phyloP scores from a whole-genome alignment of 2,888 invertebrate species.

The Drosophila paracracens region DNA sequence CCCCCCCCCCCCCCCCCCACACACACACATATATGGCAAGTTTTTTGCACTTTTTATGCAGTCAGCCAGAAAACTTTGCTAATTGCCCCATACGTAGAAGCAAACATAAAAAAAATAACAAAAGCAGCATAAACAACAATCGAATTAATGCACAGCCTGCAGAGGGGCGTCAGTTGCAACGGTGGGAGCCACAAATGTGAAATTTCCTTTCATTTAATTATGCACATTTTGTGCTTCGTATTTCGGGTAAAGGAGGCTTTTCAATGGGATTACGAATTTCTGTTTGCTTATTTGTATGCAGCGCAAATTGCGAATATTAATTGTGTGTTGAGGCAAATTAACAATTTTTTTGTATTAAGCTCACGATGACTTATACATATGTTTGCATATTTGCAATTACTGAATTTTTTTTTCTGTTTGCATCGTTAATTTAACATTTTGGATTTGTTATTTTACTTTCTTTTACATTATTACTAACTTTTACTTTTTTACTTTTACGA shows the following conservation, averaged over 20 bases:
- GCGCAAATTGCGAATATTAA: neutral
- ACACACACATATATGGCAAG: conserved; percentile 3
- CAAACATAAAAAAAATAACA: conserved; percentile 7
- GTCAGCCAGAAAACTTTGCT: conserved; percentile 62
- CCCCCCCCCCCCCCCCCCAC: neutral
- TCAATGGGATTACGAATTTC: conserved; percentile 7
- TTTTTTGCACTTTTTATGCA: conserved; percentile 54
- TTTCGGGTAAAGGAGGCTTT: conserved; percentile 2
- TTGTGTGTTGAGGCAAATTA: neutral
- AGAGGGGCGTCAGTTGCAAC: conserved; percentile 11
- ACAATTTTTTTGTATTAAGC: neutral
- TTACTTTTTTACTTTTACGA: neutral
- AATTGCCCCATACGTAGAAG: conserved; percentile 65
- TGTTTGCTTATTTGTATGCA: conserved; percentile 1
- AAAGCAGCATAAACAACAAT: conserved; percentile 42
- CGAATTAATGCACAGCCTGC: conserved; percentile 48
- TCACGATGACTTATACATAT: neutral
- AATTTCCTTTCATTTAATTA: conserved; percentile 53
- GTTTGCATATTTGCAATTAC: neutral
- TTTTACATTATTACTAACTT: neutral
- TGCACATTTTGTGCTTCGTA: conserved; percentile 15
- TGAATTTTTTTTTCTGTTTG: neutral
- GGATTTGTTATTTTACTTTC: too few relatives aligned
- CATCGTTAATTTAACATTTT: neutral
- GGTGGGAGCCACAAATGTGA: conserved; percentile 23